Evolutionary conservation across 2,888 invertebrate species (phyloP), one percentile per base, ranked within the genome.

Genomic region (Emmelina monodactyla): DNA sequence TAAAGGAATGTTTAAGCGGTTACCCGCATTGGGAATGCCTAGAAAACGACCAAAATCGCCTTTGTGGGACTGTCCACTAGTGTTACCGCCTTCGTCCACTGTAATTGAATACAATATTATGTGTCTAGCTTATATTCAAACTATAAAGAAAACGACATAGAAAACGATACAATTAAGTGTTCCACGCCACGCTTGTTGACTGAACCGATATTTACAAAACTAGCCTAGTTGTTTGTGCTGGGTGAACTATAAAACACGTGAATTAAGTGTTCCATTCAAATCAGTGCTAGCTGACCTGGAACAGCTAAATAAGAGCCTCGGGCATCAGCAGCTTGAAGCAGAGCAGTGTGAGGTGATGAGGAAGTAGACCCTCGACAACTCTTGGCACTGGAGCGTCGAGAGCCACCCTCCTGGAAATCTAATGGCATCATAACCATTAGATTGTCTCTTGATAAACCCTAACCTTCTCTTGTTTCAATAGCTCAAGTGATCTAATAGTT

Each of bases 31-130:
- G 62, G 86, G 85, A 66, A 87, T 81, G 75, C 85, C 82, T 80
- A 87, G 85, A 79, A 86, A 87, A 75, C 86, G 85, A 78, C 83
- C 83, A 63, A 76, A 76, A 56, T 81, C 81, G 58, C 73, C 71
- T 66, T 72, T 79, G 58, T 69, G 62, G 53, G 65, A 68, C 56
- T 67, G 64, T 58, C 70, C 75, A 55, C 68, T 67, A 54, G 71
- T 50, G 39, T 71, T 51, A 58, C 75, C 60, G 62, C 67, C 63
- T 58, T 82, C 82, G 44, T 82, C 82, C 68, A 82, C 82, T 82
- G 82, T 47, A 80, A 81, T 60, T 46, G 40, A 7, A 25, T 9
- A 25, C 11, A n/a, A n/a, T 5, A 19, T 9, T 6, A 19, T 9
- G 9, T 19, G 5, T 9, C 9, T 19, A 19, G 19, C 5, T 19